Conservation (phyloP, 2,888 invertebrate genomes). For the Dioctria rufipes region DNA sequence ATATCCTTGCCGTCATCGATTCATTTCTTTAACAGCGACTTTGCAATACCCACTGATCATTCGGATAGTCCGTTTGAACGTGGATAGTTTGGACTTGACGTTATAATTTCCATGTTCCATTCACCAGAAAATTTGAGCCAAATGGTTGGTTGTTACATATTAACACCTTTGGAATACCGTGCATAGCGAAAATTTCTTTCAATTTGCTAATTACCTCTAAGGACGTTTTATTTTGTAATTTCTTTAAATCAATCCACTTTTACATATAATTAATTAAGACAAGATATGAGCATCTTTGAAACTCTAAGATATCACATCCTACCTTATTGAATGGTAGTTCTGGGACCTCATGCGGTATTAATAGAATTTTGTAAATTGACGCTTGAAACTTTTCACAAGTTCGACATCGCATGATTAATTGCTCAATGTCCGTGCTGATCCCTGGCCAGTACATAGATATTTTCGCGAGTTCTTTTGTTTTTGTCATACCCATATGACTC, state of each 20-base stretch:
- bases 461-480: conserved; percentile 59
- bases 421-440: conserved; percentile 54
- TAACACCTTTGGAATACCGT: not conserved
- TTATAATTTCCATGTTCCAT: not conserved
- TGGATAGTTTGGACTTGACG: conserved; percentile 50
- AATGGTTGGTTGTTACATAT: not conserved
- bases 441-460: conserved; percentile 59
- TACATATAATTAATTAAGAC: not conserved
- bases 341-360: conserved; percentile 6
- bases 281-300: not conserved
- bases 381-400: conserved; percentile 53
- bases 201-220: not conserved
- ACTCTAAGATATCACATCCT: not conserved
- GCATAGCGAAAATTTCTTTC: not conserved
- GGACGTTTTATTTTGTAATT: not conserved
- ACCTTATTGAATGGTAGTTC: not conserved
- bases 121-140: not conserved
- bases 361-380: conserved; percentile 3
- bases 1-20: not conserved
- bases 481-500: conserved; percentile 53
- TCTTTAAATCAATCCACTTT: not conserved
- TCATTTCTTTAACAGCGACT: not conserved
- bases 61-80: conserved; percentile 62
- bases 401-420: conserved; percentile 39
- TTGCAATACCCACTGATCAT: conserved; percentile 52